These are phyloP conservation scores for Cheilosia vulpina DNA, from an alignment of 2,888 invertebrate genomes.

Conservation along the genomic window DNA sequence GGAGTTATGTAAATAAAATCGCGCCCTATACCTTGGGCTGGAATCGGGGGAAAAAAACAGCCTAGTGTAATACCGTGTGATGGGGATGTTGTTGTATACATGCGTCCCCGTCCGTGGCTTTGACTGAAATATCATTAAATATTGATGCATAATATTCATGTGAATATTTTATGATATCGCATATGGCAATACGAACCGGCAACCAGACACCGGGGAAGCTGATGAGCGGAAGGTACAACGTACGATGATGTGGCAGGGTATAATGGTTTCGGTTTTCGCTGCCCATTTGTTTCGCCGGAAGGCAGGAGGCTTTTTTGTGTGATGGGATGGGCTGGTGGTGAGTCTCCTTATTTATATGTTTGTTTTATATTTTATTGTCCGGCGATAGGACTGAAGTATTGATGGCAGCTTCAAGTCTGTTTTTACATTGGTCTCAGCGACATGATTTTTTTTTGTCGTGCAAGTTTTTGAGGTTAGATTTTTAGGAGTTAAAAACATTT, in stretches of 20 bases:
- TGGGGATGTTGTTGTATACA: constrained; percentile 51
- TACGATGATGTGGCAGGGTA: constrained; percentile 7
- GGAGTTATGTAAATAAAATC: constrained; percentile 61
- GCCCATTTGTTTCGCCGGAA: constrained; percentile 17
- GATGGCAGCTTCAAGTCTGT: no score
- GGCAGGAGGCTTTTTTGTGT: constrained; percentile 9
- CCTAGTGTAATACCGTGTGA: constrained; percentile 31
- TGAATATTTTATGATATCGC: constrained; percentile 73
- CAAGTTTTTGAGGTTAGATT: no score
- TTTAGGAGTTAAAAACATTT: no score
- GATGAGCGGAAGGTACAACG: constrained; percentile 40
- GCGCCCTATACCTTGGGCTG: constrained; percentile 32
- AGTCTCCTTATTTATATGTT: constrained; percentile 25
- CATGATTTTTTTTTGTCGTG: no score
- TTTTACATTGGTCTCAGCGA: no score
- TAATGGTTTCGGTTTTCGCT: constrained; percentile 13
- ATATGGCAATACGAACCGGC: constrained; percentile 58
- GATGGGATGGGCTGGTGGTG: constrained; percentile 13
- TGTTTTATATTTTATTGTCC: not conserved
- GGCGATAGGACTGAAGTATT: no score
- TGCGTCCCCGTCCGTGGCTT: constrained; percentile 21
- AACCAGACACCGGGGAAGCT: constrained; percentile 57
- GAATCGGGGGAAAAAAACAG: constrained; percentile 10
- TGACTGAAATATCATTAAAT: constrained; percentile 70
- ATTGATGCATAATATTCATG: constrained; percentile 73